phyloP scores from a whole-genome alignment of 2,797 vertebrate species.

The Manis javanica region DNA sequence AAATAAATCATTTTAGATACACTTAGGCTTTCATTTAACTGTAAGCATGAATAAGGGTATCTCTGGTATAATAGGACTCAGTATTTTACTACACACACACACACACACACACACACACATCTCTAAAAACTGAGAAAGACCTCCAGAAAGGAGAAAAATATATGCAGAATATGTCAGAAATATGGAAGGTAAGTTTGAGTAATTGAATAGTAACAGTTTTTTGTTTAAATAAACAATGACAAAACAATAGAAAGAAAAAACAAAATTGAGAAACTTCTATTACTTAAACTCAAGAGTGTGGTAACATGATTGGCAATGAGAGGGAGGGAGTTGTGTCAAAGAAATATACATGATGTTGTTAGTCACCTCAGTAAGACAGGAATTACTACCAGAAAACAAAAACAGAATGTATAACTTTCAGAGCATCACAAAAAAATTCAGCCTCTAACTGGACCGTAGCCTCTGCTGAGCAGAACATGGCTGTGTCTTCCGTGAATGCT shows the following conservation, averaged over 20 bases:
- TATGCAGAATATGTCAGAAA: not conserved
- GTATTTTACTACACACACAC: not conserved
- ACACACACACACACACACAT: not conserved
- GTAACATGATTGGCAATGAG: not conserved
- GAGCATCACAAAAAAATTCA: not conserved
- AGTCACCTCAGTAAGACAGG: not conserved
- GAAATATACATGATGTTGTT: not conserved
- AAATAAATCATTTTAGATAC: too few relatives aligned
- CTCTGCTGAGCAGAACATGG: slow-evolving; percentile 88
- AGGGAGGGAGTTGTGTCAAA: not conserved
- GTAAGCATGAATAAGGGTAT: not conserved
- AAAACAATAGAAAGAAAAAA: not conserved
- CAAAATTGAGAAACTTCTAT: not conserved
- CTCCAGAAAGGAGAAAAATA: not conserved
- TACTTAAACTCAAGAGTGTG: not conserved
- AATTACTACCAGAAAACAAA: not conserved
- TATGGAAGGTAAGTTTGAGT: not conserved
- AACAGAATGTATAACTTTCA: not conserved
- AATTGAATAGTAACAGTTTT: not conserved
- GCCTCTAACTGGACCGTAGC: not conserved
- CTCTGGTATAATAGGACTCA: not conserved
- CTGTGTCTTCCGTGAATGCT: slow-evolving; percentile 91
- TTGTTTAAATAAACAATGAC: not conserved
- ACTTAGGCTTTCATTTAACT: not conserved
- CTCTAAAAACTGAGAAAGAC: not conserved